Conservation (phyloP, 2,113 vertebrate species). For the Mormyrus iriodes region DNA sequence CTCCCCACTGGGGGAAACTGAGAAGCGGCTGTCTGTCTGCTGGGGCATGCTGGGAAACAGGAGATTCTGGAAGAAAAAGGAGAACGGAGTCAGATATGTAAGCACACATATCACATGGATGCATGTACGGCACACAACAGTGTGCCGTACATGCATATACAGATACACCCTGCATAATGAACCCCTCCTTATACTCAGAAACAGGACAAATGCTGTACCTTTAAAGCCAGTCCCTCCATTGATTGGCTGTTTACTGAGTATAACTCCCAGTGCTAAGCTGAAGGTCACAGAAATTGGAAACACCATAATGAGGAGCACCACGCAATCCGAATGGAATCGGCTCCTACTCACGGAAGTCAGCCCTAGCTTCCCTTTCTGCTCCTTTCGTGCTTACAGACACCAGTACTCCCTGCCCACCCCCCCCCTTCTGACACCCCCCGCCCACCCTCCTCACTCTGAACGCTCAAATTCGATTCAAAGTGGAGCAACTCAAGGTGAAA, state of each 20-base stretch:
- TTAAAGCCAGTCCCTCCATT: conserved; percentile 9
- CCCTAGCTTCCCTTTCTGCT: not conserved
- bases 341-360: not conserved
- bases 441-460: not conserved
- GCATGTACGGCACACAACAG: not conserved
- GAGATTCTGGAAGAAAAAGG: conserved; percentile 68
- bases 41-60: conserved; percentile 87
- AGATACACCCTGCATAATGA: not conserved
- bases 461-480: not conserved
- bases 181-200: not conserved
- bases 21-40: conserved; percentile 76
- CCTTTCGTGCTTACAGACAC: not conserved
- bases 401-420: not conserved
- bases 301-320: not conserved
- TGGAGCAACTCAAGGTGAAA: conserved; percentile 9
- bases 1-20: conserved; percentile 79
- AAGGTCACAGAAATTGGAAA: not conserved
- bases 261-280: not conserved
- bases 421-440: not conserved
- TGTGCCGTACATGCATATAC: not conserved
- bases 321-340: not conserved
- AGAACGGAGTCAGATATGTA: not conserved
- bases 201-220: conserved; percentile 18
- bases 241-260: not conserved
- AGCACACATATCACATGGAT: not conserved